phyloP scores from a whole-genome alignment of 2,113 vertebrate genomes.

The Hyaena hyaena region DNA sequence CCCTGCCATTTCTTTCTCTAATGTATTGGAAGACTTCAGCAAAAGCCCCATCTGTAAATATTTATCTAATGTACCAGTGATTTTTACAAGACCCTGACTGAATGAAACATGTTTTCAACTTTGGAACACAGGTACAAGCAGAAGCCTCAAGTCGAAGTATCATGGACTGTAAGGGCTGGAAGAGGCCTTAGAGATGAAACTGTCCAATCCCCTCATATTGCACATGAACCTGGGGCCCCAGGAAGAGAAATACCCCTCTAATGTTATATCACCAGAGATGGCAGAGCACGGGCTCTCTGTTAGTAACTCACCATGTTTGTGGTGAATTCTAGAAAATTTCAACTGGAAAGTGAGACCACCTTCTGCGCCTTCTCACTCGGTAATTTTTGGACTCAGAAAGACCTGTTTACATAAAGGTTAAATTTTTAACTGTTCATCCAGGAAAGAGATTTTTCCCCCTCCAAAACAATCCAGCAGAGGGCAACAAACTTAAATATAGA shows the following conservation, averaged over 20 bases:
- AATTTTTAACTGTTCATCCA: not conserved
- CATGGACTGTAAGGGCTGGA: not conserved
- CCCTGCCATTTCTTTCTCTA: not conserved
- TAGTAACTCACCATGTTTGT: not conserved
- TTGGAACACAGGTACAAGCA: not conserved
- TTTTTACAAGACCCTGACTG: not conserved
- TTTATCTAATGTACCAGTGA: not conserved
- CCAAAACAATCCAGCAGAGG: slow-evolving; percentile 12
- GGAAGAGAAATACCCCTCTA: not conserved
- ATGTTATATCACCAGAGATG: not conserved
- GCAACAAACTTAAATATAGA: slow-evolving; percentile 35
- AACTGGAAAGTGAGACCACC: not conserved
- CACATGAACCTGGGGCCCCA: not conserved
- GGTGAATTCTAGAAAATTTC: not conserved
- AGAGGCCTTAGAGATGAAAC: not conserved
- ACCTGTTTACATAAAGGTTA: slow-evolving; percentile 39
- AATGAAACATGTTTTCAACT: slow-evolving; percentile 37
- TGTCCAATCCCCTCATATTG: not conserved
- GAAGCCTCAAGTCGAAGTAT: not conserved
- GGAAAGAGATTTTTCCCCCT: not conserved
- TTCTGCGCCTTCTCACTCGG: not conserved
- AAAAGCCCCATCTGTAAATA: not conserved
- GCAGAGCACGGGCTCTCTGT: not conserved
- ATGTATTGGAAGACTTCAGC: not conserved
- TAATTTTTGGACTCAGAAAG: slow-evolving; percentile 25